Evolutionary conservation across 2,113 vertebrate species (phyloP).

Genomic region (Scalopus aquaticus): DNA sequence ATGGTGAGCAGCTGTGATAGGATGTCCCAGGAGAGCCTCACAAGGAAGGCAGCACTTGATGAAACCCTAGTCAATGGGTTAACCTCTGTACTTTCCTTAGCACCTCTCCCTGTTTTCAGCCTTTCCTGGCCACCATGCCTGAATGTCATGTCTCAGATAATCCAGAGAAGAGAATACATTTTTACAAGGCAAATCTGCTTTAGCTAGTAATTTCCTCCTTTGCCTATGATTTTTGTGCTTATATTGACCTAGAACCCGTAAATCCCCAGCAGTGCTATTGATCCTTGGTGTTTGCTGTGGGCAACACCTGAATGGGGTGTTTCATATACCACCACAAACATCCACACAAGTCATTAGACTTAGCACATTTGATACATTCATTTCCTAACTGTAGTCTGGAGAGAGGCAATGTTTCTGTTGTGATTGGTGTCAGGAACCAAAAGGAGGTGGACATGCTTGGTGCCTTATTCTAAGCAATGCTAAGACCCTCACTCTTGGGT

Average conservation of each 20-base stretch:
- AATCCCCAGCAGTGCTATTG: not conserved
- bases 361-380: not conserved
- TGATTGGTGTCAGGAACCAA: too few species aligned
- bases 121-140: not conserved
- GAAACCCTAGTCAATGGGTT: not conserved
- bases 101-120: not conserved
- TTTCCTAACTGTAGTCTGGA: not conserved
- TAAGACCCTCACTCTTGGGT: too few species aligned
- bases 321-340: not conserved
- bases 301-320: rapidly evolving
- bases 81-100: not conserved
- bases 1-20: not conserved
- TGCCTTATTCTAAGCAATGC: too few species aligned
- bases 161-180: not conserved
- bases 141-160: not conserved
- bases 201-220: not conserved
- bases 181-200: not conserved
- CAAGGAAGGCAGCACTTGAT: not conserved
- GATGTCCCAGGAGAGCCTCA: not conserved
- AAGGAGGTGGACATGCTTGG: too few species aligned
- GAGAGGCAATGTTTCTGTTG: too few species aligned
- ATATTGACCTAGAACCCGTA: not conserved
- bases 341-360: not conserved
- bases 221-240: not conserved
- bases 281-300: not conserved